These are phyloP conservation scores for Xestia xanthographa DNA, from an alignment of 2,888 invertebrate species.

Conservation along the genomic window DNA sequence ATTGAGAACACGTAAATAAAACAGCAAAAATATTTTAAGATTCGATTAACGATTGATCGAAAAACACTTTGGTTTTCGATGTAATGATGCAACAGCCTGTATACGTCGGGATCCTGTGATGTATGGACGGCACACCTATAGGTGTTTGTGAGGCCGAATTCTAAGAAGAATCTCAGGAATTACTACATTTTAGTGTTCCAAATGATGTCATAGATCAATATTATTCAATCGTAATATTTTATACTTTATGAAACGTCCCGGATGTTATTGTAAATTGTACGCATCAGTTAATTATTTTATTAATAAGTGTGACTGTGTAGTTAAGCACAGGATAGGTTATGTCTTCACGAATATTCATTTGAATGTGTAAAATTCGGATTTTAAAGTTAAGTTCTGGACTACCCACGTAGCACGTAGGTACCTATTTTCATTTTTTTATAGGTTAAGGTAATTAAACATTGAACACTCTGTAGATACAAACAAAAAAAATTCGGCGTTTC, in stretches of 20 bases:
- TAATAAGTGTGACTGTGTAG: conserved; percentile 52
- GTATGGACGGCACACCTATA: conserved; percentile 62
- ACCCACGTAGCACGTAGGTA: background rate
- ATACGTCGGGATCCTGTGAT: conserved; percentile 63
- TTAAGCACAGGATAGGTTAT: conserved; percentile 29
- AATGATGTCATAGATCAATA: conserved; percentile 66
- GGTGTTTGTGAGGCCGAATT: conserved; percentile 70
- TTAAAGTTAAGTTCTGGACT: background rate
- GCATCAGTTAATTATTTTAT: conserved; percentile 57
- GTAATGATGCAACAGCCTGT: conserved; percentile 60
- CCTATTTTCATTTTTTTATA: background rate
- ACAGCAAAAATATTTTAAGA: conserved; percentile 31
- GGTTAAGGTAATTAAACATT: background rate
- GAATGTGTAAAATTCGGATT: conserved; percentile 6
- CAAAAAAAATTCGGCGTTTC: conserved; percentile 31
- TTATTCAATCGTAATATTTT: conserved; percentile 63
- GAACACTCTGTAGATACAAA: conserved; percentile 8
- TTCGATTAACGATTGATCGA: conserved; percentile 43
- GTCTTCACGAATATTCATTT: conserved; percentile 35
- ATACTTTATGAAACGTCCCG: conserved; percentile 44
- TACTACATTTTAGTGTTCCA: conserved; percentile 64
- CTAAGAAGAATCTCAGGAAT: conserved; percentile 74
- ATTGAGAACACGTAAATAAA: conserved; percentile 45
- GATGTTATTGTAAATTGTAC: conserved; percentile 53
- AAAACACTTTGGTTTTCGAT: conserved; percentile 48